Evolutionary conservation across 64 coral and sea anemone species (phyloP), one percentile per base, ranked within the genome.

Genomic region (Pocillopora verrucosa): DNA sequence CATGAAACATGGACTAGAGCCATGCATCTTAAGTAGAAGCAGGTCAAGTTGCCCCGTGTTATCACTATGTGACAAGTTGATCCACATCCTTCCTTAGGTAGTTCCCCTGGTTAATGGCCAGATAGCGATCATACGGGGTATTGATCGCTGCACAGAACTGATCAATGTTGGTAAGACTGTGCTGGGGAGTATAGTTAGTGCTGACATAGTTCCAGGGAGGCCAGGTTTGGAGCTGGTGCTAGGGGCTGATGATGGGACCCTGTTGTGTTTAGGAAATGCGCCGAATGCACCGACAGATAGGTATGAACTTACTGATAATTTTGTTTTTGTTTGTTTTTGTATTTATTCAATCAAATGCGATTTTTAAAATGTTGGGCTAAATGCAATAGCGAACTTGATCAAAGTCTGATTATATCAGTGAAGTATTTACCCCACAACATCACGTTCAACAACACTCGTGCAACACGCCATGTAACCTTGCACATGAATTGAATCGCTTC

Each of bases 121-220:
- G 51, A 77, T 92, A 36, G 90, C 90, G 56, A 87, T 92, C 62
- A 92, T 92, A 12, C 65, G 83, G 62, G 90, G 90, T n/a, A 92
- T 26, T 61, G 90, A 92, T 74, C 90, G 61, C 24, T 92, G 90
- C 17, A 76, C 90, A 79, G 90, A 92, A 17, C 58, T 92, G 73
- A 87, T 92, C 73, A 82, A 36, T 58, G 85, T 77, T 86, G 83
- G 74, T 45, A 76, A 87, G 37, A 45, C 74, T 26, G 82, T 85
- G 2, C 25, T 92, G 13, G 56, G 83, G 41, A 51, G 36, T 59
- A 83, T 75, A 38, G 90, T 92, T 26, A 75, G 74, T 69, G 90
- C 90, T 69, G 80, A 92, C 62, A 24, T 92, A 30, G 37, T 72
- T 34, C 84, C 75, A 60, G 84, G 83, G 35, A 87, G 64, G 57